Evolutionary conservation across 1,140 invertebrate genomes (phyloP).

Genomic region (Hylaeus volcanicus): DNA sequence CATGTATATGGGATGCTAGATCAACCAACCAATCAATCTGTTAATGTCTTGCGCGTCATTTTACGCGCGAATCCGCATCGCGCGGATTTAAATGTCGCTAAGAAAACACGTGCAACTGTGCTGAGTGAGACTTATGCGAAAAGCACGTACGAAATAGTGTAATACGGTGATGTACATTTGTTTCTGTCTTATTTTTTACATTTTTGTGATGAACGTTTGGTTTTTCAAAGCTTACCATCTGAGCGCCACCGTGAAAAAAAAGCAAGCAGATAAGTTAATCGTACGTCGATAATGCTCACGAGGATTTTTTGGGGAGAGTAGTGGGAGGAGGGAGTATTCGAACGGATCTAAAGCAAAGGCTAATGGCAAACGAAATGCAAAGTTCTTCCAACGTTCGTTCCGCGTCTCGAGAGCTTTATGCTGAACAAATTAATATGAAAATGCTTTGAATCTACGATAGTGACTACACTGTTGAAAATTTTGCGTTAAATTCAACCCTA

Average conservation of each 20-base stretch:
- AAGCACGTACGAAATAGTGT: slow-evolving; percentile 46
- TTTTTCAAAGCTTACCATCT: slow-evolving; percentile 75
- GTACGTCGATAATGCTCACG: slow-evolving; percentile 5
- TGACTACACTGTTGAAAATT: too few species aligned
- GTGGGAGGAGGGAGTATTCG: not conserved
- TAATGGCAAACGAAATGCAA: slow-evolving; percentile 52
- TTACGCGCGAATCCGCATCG: not conserved
- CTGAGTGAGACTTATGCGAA: slow-evolving; percentile 47
- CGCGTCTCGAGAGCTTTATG: not conserved
- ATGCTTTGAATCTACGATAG: too few species aligned
- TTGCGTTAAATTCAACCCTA: too few species aligned
- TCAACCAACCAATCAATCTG: slow-evolving; percentile 61
- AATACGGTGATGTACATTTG: slow-evolving; percentile 38
- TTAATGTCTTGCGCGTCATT: slow-evolving; percentile 42
- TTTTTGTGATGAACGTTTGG: slow-evolving; percentile 27
- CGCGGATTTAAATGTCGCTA: slow-evolving; percentile 24
- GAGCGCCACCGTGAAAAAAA: slow-evolving; percentile 75
- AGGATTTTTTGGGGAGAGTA: not conserved
- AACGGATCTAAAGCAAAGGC: slow-evolving; percentile 37
- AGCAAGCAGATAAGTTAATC: slow-evolving; percentile 57
- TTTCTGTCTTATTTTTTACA: not conserved
- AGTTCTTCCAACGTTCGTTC: not conserved
- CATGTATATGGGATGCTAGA: slow-evolving; percentile 92
- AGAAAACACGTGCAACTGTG: slow-evolving; percentile 52
- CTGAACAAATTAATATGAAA: not conserved